Conservation (phyloP, 2,797 vertebrate genomes). For the Pipistrellus nathusii region DNA sequence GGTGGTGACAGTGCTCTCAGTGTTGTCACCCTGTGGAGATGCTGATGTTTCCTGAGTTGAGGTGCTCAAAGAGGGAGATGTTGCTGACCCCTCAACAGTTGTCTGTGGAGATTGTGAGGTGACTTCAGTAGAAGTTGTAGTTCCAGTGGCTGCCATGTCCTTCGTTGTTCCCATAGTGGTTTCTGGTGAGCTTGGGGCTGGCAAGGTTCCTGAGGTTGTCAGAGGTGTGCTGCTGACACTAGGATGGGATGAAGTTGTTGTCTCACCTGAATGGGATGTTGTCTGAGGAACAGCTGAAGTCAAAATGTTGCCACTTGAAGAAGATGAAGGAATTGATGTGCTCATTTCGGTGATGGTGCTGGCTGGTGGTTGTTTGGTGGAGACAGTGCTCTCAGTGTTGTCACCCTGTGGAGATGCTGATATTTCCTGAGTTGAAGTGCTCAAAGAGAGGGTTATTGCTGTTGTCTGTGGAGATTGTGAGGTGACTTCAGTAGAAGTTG, state of each 20-base stretch:
- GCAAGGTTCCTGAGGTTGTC: fast-evolving
- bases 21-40: background rate
- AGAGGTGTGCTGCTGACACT: background rate
- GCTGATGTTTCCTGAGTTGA: fast-evolving
- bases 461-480: fast-evolving
- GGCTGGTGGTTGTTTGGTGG: background rate
- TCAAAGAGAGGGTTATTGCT: fast-evolving
- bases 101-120: fast-evolving
- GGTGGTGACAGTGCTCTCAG: fast-evolving
- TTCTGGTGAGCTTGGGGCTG: fast-evolving
- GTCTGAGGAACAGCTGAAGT: too few relatives aligned
- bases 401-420: fast-evolving
- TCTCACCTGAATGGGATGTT: background rate
- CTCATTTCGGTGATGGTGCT: fast-evolving
- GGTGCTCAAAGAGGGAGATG: fast-evolving
- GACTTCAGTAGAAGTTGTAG: fast-evolving
- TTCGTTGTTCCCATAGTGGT: too few relatives aligned
- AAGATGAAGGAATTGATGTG: fast-evolving
- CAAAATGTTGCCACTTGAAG: fast-evolving
- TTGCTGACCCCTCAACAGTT: fast-evolving
- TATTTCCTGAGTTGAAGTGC: fast-evolving
- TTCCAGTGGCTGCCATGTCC: fast-evolving
- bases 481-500: background rate
- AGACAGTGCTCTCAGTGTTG: fast-evolving
- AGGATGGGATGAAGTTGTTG: background rate